Base-by-base conservation (phyloP, 2,888 invertebrate genomes). In the Enoplolaimus lenunculus region DNA sequence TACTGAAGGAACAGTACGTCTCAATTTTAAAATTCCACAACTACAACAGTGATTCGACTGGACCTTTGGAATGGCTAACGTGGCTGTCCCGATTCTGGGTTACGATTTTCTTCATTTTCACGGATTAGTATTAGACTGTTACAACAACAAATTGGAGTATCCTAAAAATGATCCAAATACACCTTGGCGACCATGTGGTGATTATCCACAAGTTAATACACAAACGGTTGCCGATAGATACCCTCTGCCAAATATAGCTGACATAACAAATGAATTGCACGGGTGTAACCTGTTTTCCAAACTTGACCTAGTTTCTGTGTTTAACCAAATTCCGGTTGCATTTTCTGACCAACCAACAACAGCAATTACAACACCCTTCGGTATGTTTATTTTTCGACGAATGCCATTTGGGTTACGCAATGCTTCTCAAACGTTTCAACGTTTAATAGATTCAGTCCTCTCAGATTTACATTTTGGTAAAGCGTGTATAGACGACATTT, bases 321-420 rank as follows among this genome's bases (percentile, higher is more conserved):
- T 70, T 62, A 34, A 66, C 34, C 70, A 73, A 62, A 26, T 73
- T 0, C 62, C 67, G 29, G 59, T 74, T 1, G 26, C 30, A 13
- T 70, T 68, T 68, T 45, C 68, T n/a, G 72, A 69, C 34, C 69
- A 72, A 33, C 26, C 35, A 13, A 70, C 73, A n/a, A 71, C 74
- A 29, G 72, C 72, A 21, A 70, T 74, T 30, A 62, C 67, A 21
- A 71, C 73, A 2, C 64, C 70, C n/a, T 21, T 26, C 21, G 72
- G 75, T 1, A 71, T 72, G 30, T 75, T 68, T 30, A 68, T 73
- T 29, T 75, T 70, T 68, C 71, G 71, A 7, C 35, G 71, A 26
- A 71, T 75, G 70, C 70, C 72, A 0, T 75, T 73, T 68, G 73
- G 74, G 7, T 59, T 75, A 0, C 71, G 72, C 1, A 74, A 72